A percentile compares a stretch with the other conserved stretches of the same genome.
These are phyloP conservation scores for Amorpha juglandis DNA, from an alignment of 2,888 invertebrate genomes.

Conservation along the genomic window DNA sequence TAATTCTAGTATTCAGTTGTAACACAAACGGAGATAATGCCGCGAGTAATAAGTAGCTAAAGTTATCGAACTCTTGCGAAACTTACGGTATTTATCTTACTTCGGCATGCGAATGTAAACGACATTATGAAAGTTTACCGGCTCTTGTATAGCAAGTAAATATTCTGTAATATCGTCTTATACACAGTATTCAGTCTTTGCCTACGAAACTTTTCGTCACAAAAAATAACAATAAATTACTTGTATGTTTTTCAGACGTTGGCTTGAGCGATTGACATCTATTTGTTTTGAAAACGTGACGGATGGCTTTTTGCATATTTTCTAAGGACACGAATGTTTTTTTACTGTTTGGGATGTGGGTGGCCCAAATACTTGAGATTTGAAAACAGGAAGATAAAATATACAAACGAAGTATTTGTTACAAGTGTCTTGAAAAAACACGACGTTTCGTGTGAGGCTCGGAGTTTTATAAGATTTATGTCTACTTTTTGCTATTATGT, in stretches of 20 bases:
- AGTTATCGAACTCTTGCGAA: slow-evolving; percentile 50
- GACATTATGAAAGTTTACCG: slow-evolving; percentile 37
- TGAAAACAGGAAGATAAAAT: slow-evolving; percentile 16
- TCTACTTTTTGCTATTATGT: not conserved
- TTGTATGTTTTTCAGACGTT: not conserved
- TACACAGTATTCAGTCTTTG: slow-evolving; percentile 11
- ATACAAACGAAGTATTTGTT: slow-evolving; percentile 22
- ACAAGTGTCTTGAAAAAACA: slow-evolving; percentile 19
- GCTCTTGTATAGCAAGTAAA: slow-evolving; percentile 21
- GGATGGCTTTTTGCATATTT: slow-evolving; percentile 7
- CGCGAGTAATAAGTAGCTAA: slow-evolving; percentile 49
- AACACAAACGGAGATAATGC: slow-evolving; percentile 48
- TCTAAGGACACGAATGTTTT: slow-evolving; percentile 18
- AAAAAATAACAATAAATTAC: slow-evolving; percentile 11
- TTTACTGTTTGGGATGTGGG: slow-evolving; percentile 11
- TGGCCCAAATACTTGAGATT: slow-evolving; percentile 16
- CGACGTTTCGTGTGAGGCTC: slow-evolving; percentile 23
- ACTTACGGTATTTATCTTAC: slow-evolving; percentile 50
- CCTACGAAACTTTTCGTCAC: not conserved
- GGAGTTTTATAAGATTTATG: slow-evolving; percentile 14
- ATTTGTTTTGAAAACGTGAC: slow-evolving; percentile 12
- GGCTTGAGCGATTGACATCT: slow-evolving; percentile 14
- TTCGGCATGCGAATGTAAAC: slow-evolving; percentile 47
- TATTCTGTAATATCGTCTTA: slow-evolving; percentile 10
- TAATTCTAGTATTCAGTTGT: slow-evolving; percentile 37